phyloP scores from a whole-genome alignment of 2,113 vertebrate species.

The Bucco capensis region DNA sequence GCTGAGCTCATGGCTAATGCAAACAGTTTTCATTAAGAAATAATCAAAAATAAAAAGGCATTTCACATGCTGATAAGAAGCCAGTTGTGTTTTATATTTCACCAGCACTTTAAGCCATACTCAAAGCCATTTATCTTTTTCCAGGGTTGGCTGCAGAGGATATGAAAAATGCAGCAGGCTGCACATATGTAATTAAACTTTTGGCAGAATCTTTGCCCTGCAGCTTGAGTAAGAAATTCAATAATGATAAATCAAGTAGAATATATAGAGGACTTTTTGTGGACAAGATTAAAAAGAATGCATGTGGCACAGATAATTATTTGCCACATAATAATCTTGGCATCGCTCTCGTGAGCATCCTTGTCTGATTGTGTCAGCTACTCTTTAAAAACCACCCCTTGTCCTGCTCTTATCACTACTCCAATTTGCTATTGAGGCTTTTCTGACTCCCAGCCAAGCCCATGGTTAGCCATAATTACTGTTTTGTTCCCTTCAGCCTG shows the following conservation, averaged over 20 bases:
- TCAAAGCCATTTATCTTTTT: constrained; percentile 29
- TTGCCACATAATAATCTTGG: constrained; percentile 32
- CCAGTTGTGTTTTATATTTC: neutral
- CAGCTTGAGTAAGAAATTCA: constrained; percentile 61
- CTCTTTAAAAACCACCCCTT: neutral
- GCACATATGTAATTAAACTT: constrained; percentile 60
- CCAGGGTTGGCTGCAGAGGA: constrained; percentile 13
- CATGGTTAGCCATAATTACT: neutral
- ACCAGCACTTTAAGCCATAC: neutral
- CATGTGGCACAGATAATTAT: constrained; percentile 15
- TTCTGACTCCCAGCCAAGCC: neutral
- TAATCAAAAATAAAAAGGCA: constrained; percentile 55
- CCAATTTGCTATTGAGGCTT: constrained; percentile 6
- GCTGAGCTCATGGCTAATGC: constrained; percentile 3
- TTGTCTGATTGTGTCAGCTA: neutral
- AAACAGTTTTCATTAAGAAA: constrained; percentile 58
- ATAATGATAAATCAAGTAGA: constrained; percentile 53
- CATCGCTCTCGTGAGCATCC: neutral
- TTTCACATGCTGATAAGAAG: constrained; percentile 19
- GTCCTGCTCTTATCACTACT: neutral
- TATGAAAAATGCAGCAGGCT: constrained; percentile 45
- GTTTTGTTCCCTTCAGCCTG: neutral
- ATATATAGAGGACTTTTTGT: constrained; percentile 22
- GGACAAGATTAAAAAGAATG: constrained; percentile 29
- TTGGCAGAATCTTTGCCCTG: constrained; percentile 52